phyloP scores from a whole-genome alignment of 35 echinoderm and acorn worm species.

The Lytechinus pictus region DNA sequence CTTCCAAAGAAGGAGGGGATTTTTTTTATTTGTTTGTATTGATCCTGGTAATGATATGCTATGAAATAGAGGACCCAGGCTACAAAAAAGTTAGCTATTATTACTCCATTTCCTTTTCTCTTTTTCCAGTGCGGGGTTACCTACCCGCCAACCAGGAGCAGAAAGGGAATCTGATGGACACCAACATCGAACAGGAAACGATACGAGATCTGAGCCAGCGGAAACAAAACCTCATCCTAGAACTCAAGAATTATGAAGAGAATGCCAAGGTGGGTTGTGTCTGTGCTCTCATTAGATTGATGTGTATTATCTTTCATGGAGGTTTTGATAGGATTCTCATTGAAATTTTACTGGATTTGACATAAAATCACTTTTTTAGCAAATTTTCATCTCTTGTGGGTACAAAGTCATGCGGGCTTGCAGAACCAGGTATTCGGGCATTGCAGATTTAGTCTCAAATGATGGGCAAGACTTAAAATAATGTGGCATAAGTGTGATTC shows the following conservation, averaged over 20 bases:
- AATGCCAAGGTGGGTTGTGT: conserved; percentile 83
- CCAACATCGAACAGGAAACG: conserved; percentile 93
- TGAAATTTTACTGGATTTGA: not conserved
- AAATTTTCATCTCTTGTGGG: too few relatives aligned
- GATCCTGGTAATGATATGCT: too few relatives aligned
- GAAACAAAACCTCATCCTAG: conserved; percentile 92
- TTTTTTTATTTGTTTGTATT: too few relatives aligned
- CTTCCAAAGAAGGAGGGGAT: too few relatives aligned
- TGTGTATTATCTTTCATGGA: not conserved
- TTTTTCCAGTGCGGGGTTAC: conserved; percentile 82
- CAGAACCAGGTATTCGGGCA: too few relatives aligned
- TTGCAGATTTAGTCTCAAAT: too few relatives aligned
- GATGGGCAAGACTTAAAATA: too few relatives aligned
- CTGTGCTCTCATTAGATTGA: not conserved
- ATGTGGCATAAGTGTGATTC: too few relatives aligned
- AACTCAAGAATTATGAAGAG: conserved; percentile 99
- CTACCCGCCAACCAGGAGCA: conserved; percentile 85
- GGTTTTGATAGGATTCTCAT: not conserved
- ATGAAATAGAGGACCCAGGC: too few relatives aligned
- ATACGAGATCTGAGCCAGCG: conserved; percentile 95
- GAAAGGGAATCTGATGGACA: conserved; percentile 94
- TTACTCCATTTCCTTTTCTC: not conserved
- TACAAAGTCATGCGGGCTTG: too few relatives aligned
- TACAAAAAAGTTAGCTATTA: too few relatives aligned
- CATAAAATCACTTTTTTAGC: too few relatives aligned